Percentiles rank a stretch among this genome's conserved stretches.
phyloP scores from a whole-genome alignment of 2,797 vertebrate species.

The Periparus ater region DNA sequence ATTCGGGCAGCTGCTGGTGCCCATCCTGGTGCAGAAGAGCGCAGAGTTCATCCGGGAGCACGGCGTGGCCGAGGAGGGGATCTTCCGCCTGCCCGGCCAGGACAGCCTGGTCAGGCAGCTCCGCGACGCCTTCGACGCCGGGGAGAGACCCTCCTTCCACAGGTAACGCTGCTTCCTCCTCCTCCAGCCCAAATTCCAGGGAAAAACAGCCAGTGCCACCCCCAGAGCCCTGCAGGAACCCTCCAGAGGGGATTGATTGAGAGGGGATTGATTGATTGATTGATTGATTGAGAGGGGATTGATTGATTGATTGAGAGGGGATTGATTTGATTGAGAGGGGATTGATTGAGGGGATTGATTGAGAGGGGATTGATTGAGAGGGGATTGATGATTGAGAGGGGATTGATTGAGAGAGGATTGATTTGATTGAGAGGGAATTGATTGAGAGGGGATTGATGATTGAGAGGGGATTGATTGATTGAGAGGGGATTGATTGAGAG shows the following conservation, averaged over 20 bases:
- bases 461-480: too few species aligned
- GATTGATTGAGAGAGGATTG: too few species aligned
- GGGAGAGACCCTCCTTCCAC: conserved; percentile 92
- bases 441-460: too few species aligned
- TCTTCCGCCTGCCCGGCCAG: conserved; percentile 96
- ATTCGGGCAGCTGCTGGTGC: conserved; percentile 86
- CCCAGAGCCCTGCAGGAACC: background rate
- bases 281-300: too few species aligned
- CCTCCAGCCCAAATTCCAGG: background rate
- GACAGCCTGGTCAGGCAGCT: conserved; percentile 93
- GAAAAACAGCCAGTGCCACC: background rate
- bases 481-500: too few species aligned
- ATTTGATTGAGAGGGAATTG: too few species aligned
- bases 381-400: too few species aligned
- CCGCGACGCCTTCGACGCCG: conserved; percentile 91
- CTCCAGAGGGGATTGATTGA: background rate
- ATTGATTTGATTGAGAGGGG: too few species aligned
- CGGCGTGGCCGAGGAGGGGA: conserved; percentile 89
- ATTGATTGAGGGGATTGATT: too few species aligned
- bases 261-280: too few species aligned
- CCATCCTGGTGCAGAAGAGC: conserved; percentile 92
- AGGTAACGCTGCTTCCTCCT: conserved; percentile 69
- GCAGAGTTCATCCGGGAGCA: conserved; percentile 88
- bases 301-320: too few species aligned
- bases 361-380: too few species aligned